Base-by-base conservation (phyloP, 2,113 vertebrate species). In the Todiramphus chloris region DNA sequence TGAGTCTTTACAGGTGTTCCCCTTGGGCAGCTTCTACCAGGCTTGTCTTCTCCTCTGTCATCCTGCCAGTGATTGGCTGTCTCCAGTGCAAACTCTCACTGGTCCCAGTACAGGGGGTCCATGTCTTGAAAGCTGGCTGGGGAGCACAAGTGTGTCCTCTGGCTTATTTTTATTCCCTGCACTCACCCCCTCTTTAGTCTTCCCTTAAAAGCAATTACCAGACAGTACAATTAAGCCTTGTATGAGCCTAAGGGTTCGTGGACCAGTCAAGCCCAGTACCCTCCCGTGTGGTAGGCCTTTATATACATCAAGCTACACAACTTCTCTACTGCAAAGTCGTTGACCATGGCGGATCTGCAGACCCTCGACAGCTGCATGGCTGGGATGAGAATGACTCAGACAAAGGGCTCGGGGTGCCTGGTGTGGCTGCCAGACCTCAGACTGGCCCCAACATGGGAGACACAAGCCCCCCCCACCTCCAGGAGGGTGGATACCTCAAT, bases 391-490 rank as follows among this genome's bases (percentile, higher is more conserved):
- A 43, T 0, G 0, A 21, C 68, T 10, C 18, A 50, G 16, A 28
- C 1, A 5, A 68, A 64, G 51, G 37, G 64, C 20, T 41, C 92
- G 16, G 4, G 17, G 3, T 63, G 9, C 25, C n/a, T 72, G 39
- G 5, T 77, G 41, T 89, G 21, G 30, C 59, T 76, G 28, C 75
- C 62, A 76, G 35, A 17, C 33, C 27, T 93, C 35, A 77, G n/a
- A 25, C 10, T 51, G 62, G 58, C 51, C 28, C 64, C 81, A 70
- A n/a, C 83, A 59, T 18, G 27, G 15, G 18, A 77, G 46, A 70
- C 0, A 2, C 10, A 64, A 73, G 30, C 35, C n/a, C 4, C 6
- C 8, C 4, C 3, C 37, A 21, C 12, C 28, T 30, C 39, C 33
- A 39, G 30, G 13, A 72, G 35, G 6, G 10, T 28, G 11, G 9